Conservation (phyloP, 1,140 invertebrate species). For the Drosophila trapezifrons region DNA sequence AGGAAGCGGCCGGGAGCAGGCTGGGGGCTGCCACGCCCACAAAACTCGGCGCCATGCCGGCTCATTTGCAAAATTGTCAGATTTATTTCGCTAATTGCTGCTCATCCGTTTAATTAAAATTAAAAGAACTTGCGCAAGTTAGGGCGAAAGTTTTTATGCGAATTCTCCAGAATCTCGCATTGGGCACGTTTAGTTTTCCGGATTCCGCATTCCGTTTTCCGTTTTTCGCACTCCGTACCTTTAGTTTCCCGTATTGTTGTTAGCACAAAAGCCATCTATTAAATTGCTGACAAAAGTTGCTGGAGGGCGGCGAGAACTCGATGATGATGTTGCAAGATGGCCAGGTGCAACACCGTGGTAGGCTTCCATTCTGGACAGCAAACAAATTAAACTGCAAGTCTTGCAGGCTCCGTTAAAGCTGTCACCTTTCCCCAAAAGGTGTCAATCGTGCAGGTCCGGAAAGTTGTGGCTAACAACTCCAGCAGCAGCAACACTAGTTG, state of each 20-base stretch:
- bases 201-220: slow-evolving; percentile 16
- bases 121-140: slow-evolving; percentile 75
- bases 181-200: slow-evolving; percentile 70
- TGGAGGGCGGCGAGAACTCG: slow-evolving; percentile 11
- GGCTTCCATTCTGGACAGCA: slow-evolving; percentile 38
- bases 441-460: slow-evolving; percentile 70
- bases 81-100: slow-evolving; percentile 83
- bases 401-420: slow-evolving; percentile 58
- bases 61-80: slow-evolving; percentile 80
- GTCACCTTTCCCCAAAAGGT: slow-evolving; percentile 66
- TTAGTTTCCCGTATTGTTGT: slow-evolving; percentile 37
- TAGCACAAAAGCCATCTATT: slow-evolving; percentile 51
- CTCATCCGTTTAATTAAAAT: slow-evolving; percentile 83
- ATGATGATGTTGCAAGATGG: slow-evolving; percentile 25
- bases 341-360: slow-evolving; percentile 24
- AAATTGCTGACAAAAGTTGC: slow-evolving; percentile 47
- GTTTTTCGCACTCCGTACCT: slow-evolving; percentile 16
- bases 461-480: slow-evolving; percentile 65
- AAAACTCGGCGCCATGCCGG: slow-evolving; percentile 38
- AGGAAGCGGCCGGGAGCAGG: neutral
- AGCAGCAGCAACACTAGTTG: slow-evolving; percentile 19
- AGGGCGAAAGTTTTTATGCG: slow-evolving; percentile 61
- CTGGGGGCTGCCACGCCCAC: slow-evolving; percentile 7
- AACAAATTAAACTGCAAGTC: slow-evolving; percentile 53
- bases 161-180: slow-evolving; percentile 61